These are phyloP conservation scores for Matsumurasca onukii DNA, from an alignment of 1,140 invertebrate species.

Conservation along the genomic window DNA sequence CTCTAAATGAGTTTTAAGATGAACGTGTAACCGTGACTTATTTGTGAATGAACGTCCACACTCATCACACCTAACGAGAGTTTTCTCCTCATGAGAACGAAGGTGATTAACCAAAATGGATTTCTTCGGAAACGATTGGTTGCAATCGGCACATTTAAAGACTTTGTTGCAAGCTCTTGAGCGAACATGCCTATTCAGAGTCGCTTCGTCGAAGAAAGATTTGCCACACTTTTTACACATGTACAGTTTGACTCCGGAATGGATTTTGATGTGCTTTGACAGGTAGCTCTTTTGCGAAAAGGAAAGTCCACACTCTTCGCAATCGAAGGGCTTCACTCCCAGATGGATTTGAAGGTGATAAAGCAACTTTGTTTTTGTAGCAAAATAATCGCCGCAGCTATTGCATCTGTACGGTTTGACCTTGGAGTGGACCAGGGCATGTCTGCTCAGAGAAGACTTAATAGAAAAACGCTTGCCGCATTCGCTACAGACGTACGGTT, in stretches of 20 bases:
- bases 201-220: slow-evolving; percentile 49
- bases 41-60: slow-evolving; percentile 47
- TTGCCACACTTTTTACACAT: slow-evolving; percentile 55
- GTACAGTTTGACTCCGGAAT: slow-evolving; percentile 49
- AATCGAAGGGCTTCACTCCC: background rate
- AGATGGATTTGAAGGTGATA: background rate
- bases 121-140: slow-evolving; percentile 43
- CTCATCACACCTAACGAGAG: slow-evolving; percentile 52
- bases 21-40: slow-evolving; percentile 34
- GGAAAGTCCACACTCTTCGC: background rate
- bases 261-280: slow-evolving; percentile 49
- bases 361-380: slow-evolving; percentile 40
- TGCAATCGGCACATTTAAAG: slow-evolving; percentile 55
- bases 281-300: slow-evolving; percentile 47
- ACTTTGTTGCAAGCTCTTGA: slow-evolving; percentile 67
- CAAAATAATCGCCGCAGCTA: slow-evolving; percentile 59
- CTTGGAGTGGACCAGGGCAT: slow-evolving; percentile 54
- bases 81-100: slow-evolving; percentile 32
- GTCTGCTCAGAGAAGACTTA: slow-evolving; percentile 36
- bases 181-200: slow-evolving; percentile 38
- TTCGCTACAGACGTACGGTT: slow-evolving; percentile 61
- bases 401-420: slow-evolving; percentile 61
- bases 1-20: slow-evolving; percentile 43
- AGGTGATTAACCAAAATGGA: slow-evolving; percentile 36
- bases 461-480: slow-evolving; percentile 66